Evolutionary conservation across 1,140 invertebrate species (phyloP).

Genomic region (Calliopsis andreniformis): DNA sequence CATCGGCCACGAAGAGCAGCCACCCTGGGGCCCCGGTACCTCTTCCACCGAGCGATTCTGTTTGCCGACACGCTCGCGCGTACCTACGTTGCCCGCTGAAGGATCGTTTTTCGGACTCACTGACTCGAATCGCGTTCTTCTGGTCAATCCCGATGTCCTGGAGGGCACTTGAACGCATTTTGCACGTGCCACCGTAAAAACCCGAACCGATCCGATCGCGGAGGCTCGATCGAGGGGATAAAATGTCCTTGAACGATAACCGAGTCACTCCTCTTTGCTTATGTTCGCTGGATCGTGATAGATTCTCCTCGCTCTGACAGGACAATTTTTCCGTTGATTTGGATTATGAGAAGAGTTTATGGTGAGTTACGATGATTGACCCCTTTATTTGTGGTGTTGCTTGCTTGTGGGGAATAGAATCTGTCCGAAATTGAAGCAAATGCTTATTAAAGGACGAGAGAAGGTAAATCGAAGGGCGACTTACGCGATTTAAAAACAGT

Average conservation of each 20-base stretch:
- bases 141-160: conserved; percentile 35
- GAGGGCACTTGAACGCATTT: conserved; percentile 54
- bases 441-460: too few relatives aligned
- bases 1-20: conserved; percentile 25
- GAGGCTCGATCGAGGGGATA: neutral
- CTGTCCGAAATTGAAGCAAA: too few relatives aligned
- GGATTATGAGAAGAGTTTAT: too few relatives aligned
- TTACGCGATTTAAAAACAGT: too few relatives aligned
- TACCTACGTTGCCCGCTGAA: conserved; percentile 73
- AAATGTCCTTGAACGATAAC: neutral
- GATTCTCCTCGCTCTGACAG: neutral
- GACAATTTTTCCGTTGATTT: too few relatives aligned
- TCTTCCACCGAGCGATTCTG: conserved; percentile 77
- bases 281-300: neutral
- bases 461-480: too few relatives aligned
- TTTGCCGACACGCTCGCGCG: conserved; percentile 77
- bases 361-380: too few relatives aligned
- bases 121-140: conserved; percentile 70
- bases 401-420: too few relatives aligned
- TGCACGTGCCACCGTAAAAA: conserved; percentile 60
- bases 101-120: conserved; percentile 78
- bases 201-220: neutral
- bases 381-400: too few relatives aligned
- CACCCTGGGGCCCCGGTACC: conserved; percentile 42
- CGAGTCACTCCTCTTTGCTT: neutral